Conservation (phyloP, 2,113 vertebrate species). For the Trematocara zebra region DNA sequence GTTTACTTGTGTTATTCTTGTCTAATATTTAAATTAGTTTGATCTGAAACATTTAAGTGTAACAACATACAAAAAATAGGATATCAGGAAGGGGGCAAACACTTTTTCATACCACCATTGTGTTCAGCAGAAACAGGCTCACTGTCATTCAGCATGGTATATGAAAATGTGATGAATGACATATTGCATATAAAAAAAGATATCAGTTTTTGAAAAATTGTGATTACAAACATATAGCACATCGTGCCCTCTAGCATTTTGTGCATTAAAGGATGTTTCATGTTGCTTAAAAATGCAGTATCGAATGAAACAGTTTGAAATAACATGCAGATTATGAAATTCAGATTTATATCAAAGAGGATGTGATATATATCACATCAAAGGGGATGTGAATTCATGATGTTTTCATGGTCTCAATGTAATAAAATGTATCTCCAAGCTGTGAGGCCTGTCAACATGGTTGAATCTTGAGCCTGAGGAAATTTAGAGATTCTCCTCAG, state of each 20-base stretch:
- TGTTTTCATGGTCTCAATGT: background rate
- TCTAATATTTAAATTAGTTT: background rate
- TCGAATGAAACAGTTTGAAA: background rate
- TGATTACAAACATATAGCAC: background rate
- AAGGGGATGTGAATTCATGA: constrained; percentile 7
- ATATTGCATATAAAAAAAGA: background rate
- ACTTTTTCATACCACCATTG: background rate
- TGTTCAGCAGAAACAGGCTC: background rate
- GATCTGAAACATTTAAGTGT: background rate
- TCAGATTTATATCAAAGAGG: background rate
- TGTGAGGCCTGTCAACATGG: background rate
- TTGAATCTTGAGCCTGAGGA: background rate
- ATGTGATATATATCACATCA: background rate
- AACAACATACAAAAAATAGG: background rate
- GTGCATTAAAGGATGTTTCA: background rate
- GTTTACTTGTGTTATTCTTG: background rate
- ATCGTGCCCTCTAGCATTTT: background rate
- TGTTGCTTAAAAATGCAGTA: background rate
- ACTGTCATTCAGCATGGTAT: background rate
- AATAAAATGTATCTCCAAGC: background rate
- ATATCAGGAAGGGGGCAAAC: background rate
- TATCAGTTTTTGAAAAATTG: background rate
- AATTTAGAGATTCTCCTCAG: constrained; percentile 1
- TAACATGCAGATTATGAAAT: constrained; percentile 21
- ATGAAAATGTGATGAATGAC: background rate